Conservation (phyloP, 2,888 invertebrate species). For the Herminia tarsipennalis region DNA sequence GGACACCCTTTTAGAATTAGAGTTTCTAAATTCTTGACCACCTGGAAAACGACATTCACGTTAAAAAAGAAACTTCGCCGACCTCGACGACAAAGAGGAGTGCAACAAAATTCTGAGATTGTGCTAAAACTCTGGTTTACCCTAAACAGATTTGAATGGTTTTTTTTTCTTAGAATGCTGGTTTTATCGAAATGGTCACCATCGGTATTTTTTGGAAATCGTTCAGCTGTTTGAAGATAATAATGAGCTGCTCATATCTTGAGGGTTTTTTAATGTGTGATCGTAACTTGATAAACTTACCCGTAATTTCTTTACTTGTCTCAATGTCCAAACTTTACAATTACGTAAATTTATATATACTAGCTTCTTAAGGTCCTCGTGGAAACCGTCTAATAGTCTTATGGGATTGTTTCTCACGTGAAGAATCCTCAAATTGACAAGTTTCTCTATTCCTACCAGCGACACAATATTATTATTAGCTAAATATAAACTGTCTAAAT, state of each 20-base stretch:
- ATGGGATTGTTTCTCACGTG: constrained; percentile 90
- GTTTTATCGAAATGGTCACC: too few species aligned
- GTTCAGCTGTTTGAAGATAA: too few species aligned
- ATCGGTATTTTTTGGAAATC: too few species aligned
- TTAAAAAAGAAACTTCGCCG: too few species aligned
- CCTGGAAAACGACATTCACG: constrained; percentile 55
- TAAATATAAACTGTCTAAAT: constrained; percentile 90
- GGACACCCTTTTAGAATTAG: constrained; percentile 85
- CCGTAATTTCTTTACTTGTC: constrained; percentile 83
- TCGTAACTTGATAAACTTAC: constrained; percentile 50
- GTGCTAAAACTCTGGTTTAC: too few species aligned
- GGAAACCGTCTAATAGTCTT: constrained; percentile 81
- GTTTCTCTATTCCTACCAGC: constrained; percentile 86
- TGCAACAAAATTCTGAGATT: too few species aligned
- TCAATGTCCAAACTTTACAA: constrained; percentile 80
- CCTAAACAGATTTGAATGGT: too few species aligned
- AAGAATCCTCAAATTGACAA: constrained; percentile 87
- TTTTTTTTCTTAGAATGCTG: too few species aligned
- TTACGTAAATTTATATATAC: constrained; percentile 85
- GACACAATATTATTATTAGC: constrained; percentile 89
- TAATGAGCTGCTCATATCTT: too few species aligned
- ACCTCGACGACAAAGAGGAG: too few species aligned
- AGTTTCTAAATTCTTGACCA: constrained; percentile 76
- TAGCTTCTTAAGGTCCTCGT: constrained; percentile 67
- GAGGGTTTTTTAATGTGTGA: too few species aligned